Base-by-base conservation (phyloP, 2,888 invertebrate species). In the Rhingia rostrata region DNA sequence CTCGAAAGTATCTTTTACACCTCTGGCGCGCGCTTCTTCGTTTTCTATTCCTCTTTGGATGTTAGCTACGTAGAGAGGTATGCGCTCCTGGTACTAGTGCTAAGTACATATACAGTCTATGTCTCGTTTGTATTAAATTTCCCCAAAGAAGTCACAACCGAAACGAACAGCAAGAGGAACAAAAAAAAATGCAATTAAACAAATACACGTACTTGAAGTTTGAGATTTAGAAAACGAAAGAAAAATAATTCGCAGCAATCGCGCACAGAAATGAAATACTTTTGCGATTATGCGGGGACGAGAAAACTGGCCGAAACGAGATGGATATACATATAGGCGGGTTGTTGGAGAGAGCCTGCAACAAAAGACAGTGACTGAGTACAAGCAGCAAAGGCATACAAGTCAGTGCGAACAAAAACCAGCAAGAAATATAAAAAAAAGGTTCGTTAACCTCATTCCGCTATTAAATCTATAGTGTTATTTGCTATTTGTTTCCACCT, bases 371-470 rank as follows among this genome's bases (percentile, higher is more conserved):
- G 51, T 64, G 75, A 66, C 66, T 67, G 22, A 22, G 75, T 75
- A 75, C 30, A 14, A 60, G 30, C 33, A 49, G 39, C 43, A 66
- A 66, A 45, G 41, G 54, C 66, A 78, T 37, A 10, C 67, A 60
- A 67, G 51, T 56, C 63, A 73, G 47, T 45, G 12, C 72, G 58
- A 77, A 77, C 75, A 72, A 77, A 77, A 66, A 67, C 58, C 72
- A 86, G 80, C 80, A 75, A 87, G 49, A 77, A 81, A 86, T 75
- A 86, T 74, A 75, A 74, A 84, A 79, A 72, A 78, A 87, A 87
- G 79, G 90, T 89, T 89, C 89, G 88, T 89, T 89, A 86, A 90
- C 90, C 89, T 88, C 87, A 84, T 86, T 83, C 82, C 80, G 70
- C 79, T 84, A 75, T 84, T 80, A 80, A 84, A 84, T 79, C 83